A percentile compares a stretch with the other conserved stretches of the same genome.
These are phyloP conservation scores for Malthinus flaveolus DNA, from an alignment of 2,888 invertebrate species.

Conservation along the genomic window DNA sequence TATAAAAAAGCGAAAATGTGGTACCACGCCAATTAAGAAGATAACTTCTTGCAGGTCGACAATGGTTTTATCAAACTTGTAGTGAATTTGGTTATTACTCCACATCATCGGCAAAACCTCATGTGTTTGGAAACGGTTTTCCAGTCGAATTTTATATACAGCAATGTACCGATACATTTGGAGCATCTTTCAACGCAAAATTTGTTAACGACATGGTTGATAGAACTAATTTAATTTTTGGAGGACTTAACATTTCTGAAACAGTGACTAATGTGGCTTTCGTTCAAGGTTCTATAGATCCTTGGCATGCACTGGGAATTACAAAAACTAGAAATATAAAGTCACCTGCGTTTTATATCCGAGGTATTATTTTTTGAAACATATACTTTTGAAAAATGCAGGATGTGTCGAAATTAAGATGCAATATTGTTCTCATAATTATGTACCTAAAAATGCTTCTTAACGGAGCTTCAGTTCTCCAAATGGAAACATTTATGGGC, in stretches of 20 bases:
- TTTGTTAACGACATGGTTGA: not conserved
- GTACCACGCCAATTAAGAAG: too few relatives aligned
- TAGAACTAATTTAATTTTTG: not conserved
- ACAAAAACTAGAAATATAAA: not conserved
- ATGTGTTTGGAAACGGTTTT: not conserved
- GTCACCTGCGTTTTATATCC: not conserved
- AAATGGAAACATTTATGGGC: too few relatives aligned
- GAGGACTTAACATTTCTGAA: not conserved
- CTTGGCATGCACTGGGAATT: not conserved
- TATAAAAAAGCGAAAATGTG: too few relatives aligned
- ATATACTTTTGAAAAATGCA: not conserved
- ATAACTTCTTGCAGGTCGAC: not conserved
- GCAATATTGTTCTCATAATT: too few relatives aligned
- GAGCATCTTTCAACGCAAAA: not conserved
- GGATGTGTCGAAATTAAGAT: too few relatives aligned
- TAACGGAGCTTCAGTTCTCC: too few relatives aligned
- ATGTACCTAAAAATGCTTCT: too few relatives aligned
- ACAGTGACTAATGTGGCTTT: not conserved
- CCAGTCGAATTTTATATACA: not conserved
- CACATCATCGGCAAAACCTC: not conserved
- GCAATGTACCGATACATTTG: not conserved
- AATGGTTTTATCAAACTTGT: constrained; percentile 15
- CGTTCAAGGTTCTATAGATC: not conserved
- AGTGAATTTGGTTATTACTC: not conserved
- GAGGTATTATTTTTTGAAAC: not conserved